Conservation (phyloP, 2,888 invertebrate species). For the Chaetogeoica ovagalla region DNA sequence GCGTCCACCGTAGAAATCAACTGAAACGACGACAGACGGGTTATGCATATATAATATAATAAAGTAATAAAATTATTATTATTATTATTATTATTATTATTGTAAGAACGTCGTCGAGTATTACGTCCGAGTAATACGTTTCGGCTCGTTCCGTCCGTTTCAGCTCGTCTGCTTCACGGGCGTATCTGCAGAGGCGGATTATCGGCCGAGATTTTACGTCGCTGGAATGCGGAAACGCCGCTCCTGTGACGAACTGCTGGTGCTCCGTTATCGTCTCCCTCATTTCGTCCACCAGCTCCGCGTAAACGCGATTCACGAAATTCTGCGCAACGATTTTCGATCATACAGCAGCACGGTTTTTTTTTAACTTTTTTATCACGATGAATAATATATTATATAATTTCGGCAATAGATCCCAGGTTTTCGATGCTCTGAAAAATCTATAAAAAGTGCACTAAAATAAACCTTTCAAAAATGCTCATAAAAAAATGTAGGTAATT, state of each 20-base stretch:
- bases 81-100: constrained; percentile 23
- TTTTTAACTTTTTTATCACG: too few relatives aligned
- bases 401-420: too few relatives aligned
- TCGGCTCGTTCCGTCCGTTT: constrained; percentile 28
- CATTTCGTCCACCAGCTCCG: constrained; percentile 19
- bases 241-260: too few relatives aligned
- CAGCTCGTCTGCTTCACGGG: constrained; percentile 39
- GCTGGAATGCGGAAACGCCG: constrained; percentile 17
- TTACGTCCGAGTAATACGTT: constrained; percentile 31
- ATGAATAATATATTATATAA: too few relatives aligned
- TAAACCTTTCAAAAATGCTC: too few relatives aligned
- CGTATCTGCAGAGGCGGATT: neutral
- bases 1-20: constrained; percentile 26
- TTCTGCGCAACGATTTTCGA: constrained; percentile 3
- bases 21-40: constrained; percentile 32
- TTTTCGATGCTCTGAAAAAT: too few relatives aligned
- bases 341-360: too few relatives aligned
- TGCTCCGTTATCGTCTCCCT: neutral
- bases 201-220: neutral
- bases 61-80: neutral
- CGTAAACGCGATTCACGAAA: constrained; percentile 39
- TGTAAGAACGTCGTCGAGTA: neutral
- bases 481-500: too few relatives aligned
- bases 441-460: too few relatives aligned
- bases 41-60: neutral